Base-by-base conservation (phyloP, 2,113 vertebrate species). In the Mellivora capensis region DNA sequence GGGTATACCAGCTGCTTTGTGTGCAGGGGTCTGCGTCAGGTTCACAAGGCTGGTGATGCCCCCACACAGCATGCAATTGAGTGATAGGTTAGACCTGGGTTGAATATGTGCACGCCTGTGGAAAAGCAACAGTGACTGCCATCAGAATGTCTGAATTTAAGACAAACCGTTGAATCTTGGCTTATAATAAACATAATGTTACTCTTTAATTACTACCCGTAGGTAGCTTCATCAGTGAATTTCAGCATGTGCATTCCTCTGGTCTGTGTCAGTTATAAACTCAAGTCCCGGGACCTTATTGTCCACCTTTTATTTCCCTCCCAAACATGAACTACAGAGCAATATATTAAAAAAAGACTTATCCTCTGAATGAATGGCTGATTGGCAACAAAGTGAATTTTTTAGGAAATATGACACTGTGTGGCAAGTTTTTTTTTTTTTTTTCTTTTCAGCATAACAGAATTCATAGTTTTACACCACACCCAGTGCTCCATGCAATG, bases 11-110 rank as follows among this genome's bases (percentile, higher is more conserved):
- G 4, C 7, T 18, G 5, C 34, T 67, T 67, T 44, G 27, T n/a
- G 31, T 18, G 1, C 1, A 0, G 4, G 3, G 14, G 5, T 11
- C 3, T 21, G 27, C 20, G 4, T 39, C 72, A n/a, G 52, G 18
- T 6, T 18, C 62, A 3, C 1, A 34, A 69, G 34, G 3, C 18
- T 15, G 17, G 1, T 1, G 17, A 27, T 6, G 17, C 13, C 57
- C 7, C 27, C 29, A 42, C 34, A 8, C 1, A 17, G 4, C 44
- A 2, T 15, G 18, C 25, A 37, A 0, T 1, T 17, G 5, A 57
- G 23, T 5, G 11, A 37, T 29, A 37, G 27, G 13, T 37, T 64
- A 74, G 7, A 90, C 5, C 3, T 1, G 5, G 15, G 39, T 3
- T 23, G 54, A 85, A 71, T 77, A 77, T 12, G 52, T 39, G 37